Conservation (phyloP, 1,140 invertebrate genomes). For the Elymnias hypermnestra region DNA sequence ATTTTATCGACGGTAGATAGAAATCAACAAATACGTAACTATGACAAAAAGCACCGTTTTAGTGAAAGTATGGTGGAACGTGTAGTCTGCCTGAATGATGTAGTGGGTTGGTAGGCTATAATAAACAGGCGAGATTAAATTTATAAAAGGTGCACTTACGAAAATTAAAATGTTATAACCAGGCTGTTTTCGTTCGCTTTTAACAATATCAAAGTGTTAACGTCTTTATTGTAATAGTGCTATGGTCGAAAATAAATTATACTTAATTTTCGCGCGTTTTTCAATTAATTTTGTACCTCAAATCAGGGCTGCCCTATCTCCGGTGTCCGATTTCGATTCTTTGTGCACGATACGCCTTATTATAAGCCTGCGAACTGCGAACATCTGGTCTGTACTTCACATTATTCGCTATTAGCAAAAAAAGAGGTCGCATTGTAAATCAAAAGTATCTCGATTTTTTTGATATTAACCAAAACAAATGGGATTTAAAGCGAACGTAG, state of each 20-base stretch:
- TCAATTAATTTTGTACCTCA: constrained; percentile 43
- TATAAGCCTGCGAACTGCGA: constrained; percentile 66
- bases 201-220: neutral
- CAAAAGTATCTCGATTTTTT: constrained; percentile 43
- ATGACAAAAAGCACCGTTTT: constrained; percentile 8
- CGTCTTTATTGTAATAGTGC: constrained; percentile 10
- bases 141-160: constrained; percentile 61
- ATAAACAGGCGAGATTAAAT: constrained; percentile 48
- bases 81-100: constrained; percentile 19
- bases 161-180: constrained; percentile 69
- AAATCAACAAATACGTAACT: constrained; percentile 40
- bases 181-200: constrained; percentile 13
- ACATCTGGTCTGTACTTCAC: constrained; percentile 64
- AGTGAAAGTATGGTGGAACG: constrained; percentile 21
- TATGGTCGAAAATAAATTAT: constrained; percentile 35
- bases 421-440: constrained; percentile 48
- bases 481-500: constrained; percentile 23
- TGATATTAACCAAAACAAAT: constrained; percentile 34
- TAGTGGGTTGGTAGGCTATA: constrained; percentile 31
- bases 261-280: constrained; percentile 24
- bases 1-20: constrained; percentile 50
- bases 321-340: constrained; percentile 72
- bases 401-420: constrained; percentile 63
- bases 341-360: constrained; percentile 72
- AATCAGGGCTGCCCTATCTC: constrained; percentile 63